A percentile compares a stretch with the other conserved stretches of the same genome.
Evolutionary conservation across 2,113 vertebrate genomes (phyloP).

Genomic region (Parus major): DNA sequence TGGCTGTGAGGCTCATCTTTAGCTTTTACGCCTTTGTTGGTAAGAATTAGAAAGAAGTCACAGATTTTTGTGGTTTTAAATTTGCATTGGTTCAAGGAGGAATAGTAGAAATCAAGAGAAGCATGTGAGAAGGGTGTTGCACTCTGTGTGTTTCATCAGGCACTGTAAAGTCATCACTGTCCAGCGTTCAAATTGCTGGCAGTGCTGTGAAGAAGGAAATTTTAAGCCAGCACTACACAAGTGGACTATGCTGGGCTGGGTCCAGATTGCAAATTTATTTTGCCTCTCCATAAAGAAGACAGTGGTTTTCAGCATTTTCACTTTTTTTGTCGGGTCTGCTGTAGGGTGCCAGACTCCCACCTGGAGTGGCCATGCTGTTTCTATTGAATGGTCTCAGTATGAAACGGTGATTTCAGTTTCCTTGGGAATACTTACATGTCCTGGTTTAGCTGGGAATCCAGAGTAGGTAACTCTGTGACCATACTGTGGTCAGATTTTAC

Average conservation of each 20-base stretch:
- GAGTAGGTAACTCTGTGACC: not conserved
- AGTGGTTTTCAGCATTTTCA: not conserved
- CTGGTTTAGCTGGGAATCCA: not conserved
- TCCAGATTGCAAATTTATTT: not conserved
- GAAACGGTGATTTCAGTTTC: not conserved
- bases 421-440: not conserved
- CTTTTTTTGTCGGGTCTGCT: not conserved
- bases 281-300: not conserved
- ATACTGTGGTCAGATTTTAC: not conserved
- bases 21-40: not conserved
- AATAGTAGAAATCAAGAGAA: not conserved
- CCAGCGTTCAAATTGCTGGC: not conserved
- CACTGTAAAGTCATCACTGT: not conserved
- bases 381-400: not conserved
- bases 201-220: not conserved
- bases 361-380: not conserved
- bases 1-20: not conserved
- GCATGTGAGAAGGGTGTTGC: not conserved
- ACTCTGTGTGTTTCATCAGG: not conserved
- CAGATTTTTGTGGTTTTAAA: not conserved
- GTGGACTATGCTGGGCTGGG: not conserved
- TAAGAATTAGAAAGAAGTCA: not conserved
- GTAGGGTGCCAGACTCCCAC: not conserved
- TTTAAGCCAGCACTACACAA: not conserved
- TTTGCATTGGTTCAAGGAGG: not conserved